Base-by-base conservation (phyloP, 1,140 invertebrate genomes). In the Sycobia sp. region DNA sequence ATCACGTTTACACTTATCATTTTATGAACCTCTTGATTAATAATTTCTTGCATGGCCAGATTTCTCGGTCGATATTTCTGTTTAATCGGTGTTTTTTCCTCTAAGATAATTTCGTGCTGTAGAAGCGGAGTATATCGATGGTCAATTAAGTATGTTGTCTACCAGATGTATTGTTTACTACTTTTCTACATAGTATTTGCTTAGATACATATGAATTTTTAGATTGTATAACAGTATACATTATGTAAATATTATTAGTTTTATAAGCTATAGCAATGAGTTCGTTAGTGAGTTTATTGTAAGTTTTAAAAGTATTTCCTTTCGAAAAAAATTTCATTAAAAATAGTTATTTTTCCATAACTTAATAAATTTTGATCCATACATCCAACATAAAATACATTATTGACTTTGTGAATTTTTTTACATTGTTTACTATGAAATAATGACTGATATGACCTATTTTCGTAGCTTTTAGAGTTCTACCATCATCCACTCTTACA, bases 251-350 rank as follows among this genome's bases (percentile, higher is more conserved):
- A 53, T 53, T 23, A 23, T 53, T 53, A 9, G 9, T 13, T 53
- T 53, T 53, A 22, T 20, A 11, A 14, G 49, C 49, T n/a, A 51
- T 22, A 3, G 16, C 49, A 20, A 38, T 69, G 70, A 51, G 22
- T 18, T 53, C 5, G 38, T 38, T 53, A 11, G 11, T 22, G n/a
- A n/a, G n/a, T 38, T 36, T 53, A 53, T 14, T 38, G 13, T 36
- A 36, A 13, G 38, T 53, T 36, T 53, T 53, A 25, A 16, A 18
- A 22, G 10, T 14, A 22, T 53, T 53, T 36, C 13, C 11, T 18
- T 10, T 23, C 14, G 34, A n/a, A 53, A 10, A 53, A 9, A 11
- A 53, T 38, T 53, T 53, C 38, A 36, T 36, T 36, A 13, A 36
- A 27, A 27, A 36, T 14, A 3, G 27, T 44, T 2, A 46, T 25